Conservation (phyloP, 2,888 invertebrate genomes). For the Drosophila vallismaia region DNA sequence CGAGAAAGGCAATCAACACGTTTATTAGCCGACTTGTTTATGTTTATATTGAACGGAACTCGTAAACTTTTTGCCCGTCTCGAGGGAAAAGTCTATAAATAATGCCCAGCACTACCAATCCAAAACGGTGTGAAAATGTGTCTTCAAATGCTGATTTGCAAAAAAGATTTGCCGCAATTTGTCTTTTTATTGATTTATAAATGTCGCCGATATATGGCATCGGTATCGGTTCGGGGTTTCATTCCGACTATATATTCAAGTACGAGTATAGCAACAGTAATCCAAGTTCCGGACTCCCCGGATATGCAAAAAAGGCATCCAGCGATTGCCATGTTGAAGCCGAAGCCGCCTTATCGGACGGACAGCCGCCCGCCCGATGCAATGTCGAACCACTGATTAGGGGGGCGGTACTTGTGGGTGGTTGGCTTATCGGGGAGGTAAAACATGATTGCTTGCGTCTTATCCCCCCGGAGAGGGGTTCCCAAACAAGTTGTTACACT, state of each 20-base stretch:
- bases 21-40: constrained; percentile 25
- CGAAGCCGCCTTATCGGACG: constrained; percentile 21
- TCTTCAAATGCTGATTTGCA: constrained; percentile 17
- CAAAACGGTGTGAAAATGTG: not conserved
- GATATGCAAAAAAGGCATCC: constrained; percentile 31
- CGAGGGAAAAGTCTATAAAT: constrained; percentile 14
- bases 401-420: not conserved
- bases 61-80: constrained; percentile 16
- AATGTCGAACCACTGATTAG: constrained; percentile 25
- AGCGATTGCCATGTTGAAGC: constrained; percentile 25
- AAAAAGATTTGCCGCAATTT: not conserved
- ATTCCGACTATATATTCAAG: too few relatives aligned
- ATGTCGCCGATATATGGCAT: not conserved
- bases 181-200: not conserved
- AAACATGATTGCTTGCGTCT: constrained; percentile 12
- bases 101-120: not conserved
- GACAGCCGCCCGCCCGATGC: too few relatives aligned
- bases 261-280: not conserved
- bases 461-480: not conserved
- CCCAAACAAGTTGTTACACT: constrained; percentile 21
- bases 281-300: constrained; percentile 1
- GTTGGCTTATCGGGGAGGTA: not conserved
- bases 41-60: constrained; percentile 25
- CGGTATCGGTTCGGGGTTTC: too few relatives aligned
- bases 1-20: constrained; percentile 5